Conservation (phyloP, 2,888 invertebrate genomes). For the Boloria euphrosyne region DNA sequence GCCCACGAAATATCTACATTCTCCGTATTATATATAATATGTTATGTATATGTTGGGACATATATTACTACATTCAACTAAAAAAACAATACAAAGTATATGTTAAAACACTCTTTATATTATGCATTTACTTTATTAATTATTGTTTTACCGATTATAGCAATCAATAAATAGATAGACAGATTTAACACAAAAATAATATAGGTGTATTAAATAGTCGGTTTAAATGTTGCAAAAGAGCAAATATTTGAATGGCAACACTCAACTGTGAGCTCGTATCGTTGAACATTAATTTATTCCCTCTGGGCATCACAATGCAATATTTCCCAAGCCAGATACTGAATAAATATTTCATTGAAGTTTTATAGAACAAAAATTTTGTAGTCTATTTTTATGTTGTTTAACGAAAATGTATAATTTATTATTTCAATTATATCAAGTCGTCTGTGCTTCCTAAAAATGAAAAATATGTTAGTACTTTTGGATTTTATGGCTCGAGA, state of each 20-base stretch:
- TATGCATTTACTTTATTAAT: no score
- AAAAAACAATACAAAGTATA: no score
- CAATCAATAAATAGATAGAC: no score
- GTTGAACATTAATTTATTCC: constrained; percentile 54
- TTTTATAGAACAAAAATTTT: constrained; percentile 20
- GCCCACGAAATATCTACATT: no score
- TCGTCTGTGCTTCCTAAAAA: not conserved
- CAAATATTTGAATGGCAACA: constrained; percentile 41
- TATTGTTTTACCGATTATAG: no score
- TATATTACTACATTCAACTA: no score
- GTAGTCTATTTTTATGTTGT: constrained; percentile 1
- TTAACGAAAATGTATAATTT: constrained; percentile 4
- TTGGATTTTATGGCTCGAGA: no score
- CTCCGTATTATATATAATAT: no score
- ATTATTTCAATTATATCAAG: not conserved
- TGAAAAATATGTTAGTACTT: no score
- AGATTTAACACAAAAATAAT: no score
- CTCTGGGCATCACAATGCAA: constrained; percentile 49
- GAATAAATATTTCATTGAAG: constrained; percentile 32
- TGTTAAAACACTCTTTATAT: no score
- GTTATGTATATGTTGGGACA: no score
- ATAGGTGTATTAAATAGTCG: constrained; percentile 1
- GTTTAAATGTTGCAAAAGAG: constrained; percentile 36
- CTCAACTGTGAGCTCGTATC: constrained; percentile 38
- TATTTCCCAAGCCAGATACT: constrained; percentile 46